Evolutionary conservation across 1,140 invertebrate species (phyloP).

Genomic region (Spodoptera litura): DNA sequence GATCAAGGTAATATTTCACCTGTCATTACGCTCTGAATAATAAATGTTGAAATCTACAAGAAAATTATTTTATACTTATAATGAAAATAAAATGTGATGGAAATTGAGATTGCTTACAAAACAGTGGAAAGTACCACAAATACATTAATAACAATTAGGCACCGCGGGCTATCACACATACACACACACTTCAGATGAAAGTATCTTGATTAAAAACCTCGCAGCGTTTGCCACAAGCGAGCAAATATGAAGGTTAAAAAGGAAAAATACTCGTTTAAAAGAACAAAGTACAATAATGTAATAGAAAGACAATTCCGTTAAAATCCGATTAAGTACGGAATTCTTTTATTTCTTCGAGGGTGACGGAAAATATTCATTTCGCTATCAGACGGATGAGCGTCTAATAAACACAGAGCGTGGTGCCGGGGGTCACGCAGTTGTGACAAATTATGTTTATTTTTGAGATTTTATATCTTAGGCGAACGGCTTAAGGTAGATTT

Average conservation of each 20-base stretch:
- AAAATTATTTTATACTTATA: no score
- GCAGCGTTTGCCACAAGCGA: slow-evolving; percentile 3
- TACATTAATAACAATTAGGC: no score
- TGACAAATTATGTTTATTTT: background rate
- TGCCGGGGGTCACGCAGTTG: background rate
- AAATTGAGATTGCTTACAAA: background rate
- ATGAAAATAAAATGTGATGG: no score
- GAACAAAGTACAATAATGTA: slow-evolving; percentile 31
- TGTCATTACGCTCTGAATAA: no score
- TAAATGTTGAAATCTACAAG: no score
- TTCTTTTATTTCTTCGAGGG: slow-evolving; percentile 39
- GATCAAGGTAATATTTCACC: no score
- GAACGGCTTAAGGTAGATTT: no score
- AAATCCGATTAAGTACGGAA: slow-evolving; percentile 44
- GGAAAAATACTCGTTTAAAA: background rate
- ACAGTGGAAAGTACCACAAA: background rate
- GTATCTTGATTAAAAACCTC: slow-evolving; percentile 5
- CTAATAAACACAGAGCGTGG: slow-evolving; percentile 2
- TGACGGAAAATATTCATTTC: slow-evolving; percentile 36
- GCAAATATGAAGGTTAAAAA: slow-evolving; percentile 4
- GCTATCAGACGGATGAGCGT: slow-evolving; percentile 6
- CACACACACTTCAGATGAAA: background rate
- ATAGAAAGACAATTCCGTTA: slow-evolving; percentile 47
- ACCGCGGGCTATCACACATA: background rate
- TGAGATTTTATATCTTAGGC: no score